Evolutionary conservation across 2,797 vertebrate species (phyloP), one percentile per base, ranked within the genome.

Genomic region (Rallus crepitans): DNA sequence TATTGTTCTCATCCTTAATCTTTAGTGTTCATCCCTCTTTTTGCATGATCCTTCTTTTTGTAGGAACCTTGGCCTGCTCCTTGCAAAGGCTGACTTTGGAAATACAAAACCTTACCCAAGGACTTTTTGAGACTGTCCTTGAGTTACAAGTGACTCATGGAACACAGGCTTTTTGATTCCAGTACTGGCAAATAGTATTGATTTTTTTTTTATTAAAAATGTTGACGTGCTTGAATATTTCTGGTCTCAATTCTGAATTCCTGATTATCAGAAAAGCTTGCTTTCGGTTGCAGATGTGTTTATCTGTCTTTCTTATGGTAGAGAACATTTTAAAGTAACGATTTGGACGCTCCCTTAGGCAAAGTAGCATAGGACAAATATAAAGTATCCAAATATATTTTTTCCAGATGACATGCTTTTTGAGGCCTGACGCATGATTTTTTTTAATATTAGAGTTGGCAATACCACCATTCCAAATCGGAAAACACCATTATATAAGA

Each of bases 391-490:
- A 72, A 65, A 60, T 71, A 20, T 20, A 1, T 25, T 7, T 23
- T 87, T 47, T 12, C 19, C 21, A 50, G 63, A 14, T 69, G 7
- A 55, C 57, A 59, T 81, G 40, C 16, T 83, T 96, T 76, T 92
- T 82, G 63, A 89, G 61, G 19, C 37, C 6, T 40, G 48, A 31
- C 4, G 1, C 47, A n/a, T 87, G 53, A 47, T 24, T 72, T 95
- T 95, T 37, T 95, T 94, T 81, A 87, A 69, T 91, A 91, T n/a
- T 88, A 12, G 59, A 71, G 31, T 65, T 88, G 69, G 57, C 79
- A 60, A 48, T 76, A 31, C 25, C 4, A 0, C 66, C 70, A 14
- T 79, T 94, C 69, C 73, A 78, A 92, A 78, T 56, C 6, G 2
- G 47, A 94, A 91, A 93, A 65, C 57, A 72, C 20, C 42, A 53